Base-by-base conservation (phyloP, 2,113 vertebrate genomes). In the Corythoichthys intestinalis region DNA sequence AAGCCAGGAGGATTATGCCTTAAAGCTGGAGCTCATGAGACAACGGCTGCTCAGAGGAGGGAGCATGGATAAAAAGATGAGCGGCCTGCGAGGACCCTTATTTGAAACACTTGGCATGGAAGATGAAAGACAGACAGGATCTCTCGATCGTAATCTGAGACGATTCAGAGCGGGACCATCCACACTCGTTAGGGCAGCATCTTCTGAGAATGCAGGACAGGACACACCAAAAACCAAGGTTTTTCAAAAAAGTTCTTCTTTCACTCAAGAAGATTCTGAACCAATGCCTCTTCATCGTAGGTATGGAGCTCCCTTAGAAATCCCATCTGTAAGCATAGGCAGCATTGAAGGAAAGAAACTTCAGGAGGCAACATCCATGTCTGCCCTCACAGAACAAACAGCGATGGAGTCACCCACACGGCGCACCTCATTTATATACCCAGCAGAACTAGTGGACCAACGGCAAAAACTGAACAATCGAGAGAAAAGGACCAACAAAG, bases 1-100 rank as follows among this genome's bases (percentile, higher is more conserved):
- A 10, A 92, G 87, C 74, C 94, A 93, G 77, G 95, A 96, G 0
- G 95, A 97, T 73, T 95, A 96, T 0, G 89, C 94, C 41, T 92
- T 97, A 75, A 94, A 96, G 80, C 89, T 98, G 69, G 95, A 98
- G 71, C 86, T 96, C 71, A 94, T 98, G 94, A 93, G 96, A 47
- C 96, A 98, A 86, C 87, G 95, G 75, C 85, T 98, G 49, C 90
- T 96, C 46, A 86, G 94, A 66, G 94, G 94, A 0, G 87, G 92
- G 37, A 85, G 88, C 0, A 78, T 90, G 59, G 94, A 97, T 4
- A 90, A 93, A 79, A 98, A 96, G 79, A 91, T 97, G 90, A 98
- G 96, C 0, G 96, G 97, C 71, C 90, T 98, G 41, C 87, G 97
- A 28, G 97, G 96, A 0, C 96, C 97, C 1, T 85, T 98, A 70